Percentiles rank a stretch among this genome's conserved stretches.
Evolutionary conservation across 2,113 vertebrate species (phyloP).

Genomic region (Formicarius rufipectus): DNA sequence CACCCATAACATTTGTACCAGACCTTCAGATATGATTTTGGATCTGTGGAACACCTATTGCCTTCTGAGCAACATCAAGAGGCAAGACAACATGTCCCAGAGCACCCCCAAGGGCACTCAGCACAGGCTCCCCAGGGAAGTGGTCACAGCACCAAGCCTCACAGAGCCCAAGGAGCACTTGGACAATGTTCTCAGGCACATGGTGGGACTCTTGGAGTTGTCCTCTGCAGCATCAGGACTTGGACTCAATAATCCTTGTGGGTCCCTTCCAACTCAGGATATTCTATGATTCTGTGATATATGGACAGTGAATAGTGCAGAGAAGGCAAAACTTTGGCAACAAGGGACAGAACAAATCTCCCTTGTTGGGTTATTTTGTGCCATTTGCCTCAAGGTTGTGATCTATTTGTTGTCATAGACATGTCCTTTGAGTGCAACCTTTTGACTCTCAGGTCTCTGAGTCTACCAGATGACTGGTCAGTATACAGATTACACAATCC

Average conservation of each 20-base stretch:
- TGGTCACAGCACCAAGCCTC: neutral
- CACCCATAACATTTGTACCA: neutral
- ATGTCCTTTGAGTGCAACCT: neutral
- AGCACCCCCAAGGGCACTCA: neutral
- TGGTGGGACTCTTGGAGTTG: neutral
- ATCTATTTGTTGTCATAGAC: neutral
- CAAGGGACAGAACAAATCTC: neutral
- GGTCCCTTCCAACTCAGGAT: neutral
- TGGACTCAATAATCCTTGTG: neutral
- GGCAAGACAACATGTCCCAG: neutral
- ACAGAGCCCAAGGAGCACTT: neutral
- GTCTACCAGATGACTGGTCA: neutral
- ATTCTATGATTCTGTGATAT: neutral
- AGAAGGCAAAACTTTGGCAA: neutral
- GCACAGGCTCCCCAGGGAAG: accelerated
- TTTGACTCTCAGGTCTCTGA: neutral
- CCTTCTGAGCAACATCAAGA: neutral
- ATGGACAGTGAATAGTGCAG: neutral
- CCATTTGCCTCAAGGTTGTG: neutral
- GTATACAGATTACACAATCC: neutral
- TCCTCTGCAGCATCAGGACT: neutral
- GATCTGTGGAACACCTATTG: neutral
- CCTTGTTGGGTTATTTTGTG: neutral
- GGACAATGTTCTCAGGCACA: neutral
- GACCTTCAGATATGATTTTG: neutral